Conservation (phyloP, 2,888 invertebrate genomes). For the Auanema sp. region DNA sequence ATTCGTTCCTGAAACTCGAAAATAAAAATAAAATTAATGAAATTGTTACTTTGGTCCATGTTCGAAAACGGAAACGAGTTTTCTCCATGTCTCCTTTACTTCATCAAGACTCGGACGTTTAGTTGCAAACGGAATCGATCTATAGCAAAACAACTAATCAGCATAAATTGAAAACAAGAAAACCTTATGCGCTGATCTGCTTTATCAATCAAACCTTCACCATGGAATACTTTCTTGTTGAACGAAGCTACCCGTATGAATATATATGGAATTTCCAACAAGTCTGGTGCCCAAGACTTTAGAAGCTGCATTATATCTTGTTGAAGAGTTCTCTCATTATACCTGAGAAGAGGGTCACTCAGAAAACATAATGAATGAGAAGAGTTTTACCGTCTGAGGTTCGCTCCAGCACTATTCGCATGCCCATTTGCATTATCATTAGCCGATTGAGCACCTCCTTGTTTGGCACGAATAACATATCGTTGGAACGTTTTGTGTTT, state of each 20-base stretch:
- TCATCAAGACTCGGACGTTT: slow-evolving; percentile 80
- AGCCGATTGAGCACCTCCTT: slow-evolving; percentile 66
- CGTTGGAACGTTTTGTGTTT: slow-evolving; percentile 82
- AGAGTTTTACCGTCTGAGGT: slow-evolving; percentile 34
- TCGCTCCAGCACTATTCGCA: slow-evolving; percentile 44
- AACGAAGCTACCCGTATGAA: slow-evolving; percentile 79
- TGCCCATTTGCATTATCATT: slow-evolving; percentile 36
- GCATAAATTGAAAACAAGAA: not conserved
- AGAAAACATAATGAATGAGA: slow-evolving; percentile 6
- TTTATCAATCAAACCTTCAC: slow-evolving; percentile 74
- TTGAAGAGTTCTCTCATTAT: slow-evolving; percentile 42
- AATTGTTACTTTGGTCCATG: slow-evolving; percentile 29
- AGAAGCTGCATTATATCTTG: slow-evolving; percentile 34
- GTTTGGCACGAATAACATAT: slow-evolving; percentile 81
- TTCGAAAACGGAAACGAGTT: slow-evolving; percentile 26
- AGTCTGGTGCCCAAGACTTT: slow-evolving; percentile 72
- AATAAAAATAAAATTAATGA: no score
- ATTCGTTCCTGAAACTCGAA: slow-evolving; percentile 24
- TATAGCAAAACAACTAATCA: slow-evolving; percentile 14
- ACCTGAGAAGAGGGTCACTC: no score
- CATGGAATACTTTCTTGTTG: slow-evolving; percentile 75
- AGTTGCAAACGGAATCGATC: slow-evolving; percentile 79
- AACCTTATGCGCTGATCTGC: slow-evolving; percentile 37
- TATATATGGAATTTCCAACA: slow-evolving; percentile 75
- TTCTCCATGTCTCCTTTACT: slow-evolving; percentile 73